phyloP scores from a whole-genome alignment of 2,113 vertebrate species.

The Bos javanicus region DNA sequence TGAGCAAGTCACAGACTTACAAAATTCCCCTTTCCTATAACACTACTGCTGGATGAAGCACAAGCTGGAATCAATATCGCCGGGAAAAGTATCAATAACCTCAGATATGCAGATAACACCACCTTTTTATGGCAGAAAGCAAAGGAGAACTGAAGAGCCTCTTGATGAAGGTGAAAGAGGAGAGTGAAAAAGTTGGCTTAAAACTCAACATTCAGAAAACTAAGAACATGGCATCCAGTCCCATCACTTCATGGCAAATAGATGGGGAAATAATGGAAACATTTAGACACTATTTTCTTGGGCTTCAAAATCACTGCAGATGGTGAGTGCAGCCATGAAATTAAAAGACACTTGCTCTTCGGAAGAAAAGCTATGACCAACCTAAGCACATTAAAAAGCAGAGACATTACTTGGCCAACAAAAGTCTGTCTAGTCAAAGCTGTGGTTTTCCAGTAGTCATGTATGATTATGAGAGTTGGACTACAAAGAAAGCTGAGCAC shows the following conservation, averaged over 20 bases:
- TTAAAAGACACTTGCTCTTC: neutral
- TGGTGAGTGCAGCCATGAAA: neutral
- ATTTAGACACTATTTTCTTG: neutral
- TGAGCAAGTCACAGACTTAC: neutral
- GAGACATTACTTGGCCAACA: neutral
- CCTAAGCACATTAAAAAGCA: neutral
- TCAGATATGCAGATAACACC: neutral
- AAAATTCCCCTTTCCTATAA: neutral
- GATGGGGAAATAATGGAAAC: neutral
- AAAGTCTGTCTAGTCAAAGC: neutral
- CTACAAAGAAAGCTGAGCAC: neutral
- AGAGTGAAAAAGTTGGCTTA: neutral
- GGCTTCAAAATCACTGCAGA: neutral
- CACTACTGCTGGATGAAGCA: neutral
- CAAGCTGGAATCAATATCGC: neutral
- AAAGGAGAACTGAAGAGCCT: neutral
- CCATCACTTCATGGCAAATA: neutral
- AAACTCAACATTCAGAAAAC: neutral
- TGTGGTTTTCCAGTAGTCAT: neutral
- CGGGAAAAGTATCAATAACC: neutral
- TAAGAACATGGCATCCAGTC: neutral
- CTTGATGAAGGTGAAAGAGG: neutral
- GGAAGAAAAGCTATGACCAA: neutral
- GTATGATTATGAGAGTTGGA: neutral
- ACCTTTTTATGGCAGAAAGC: neutral